Base-by-base conservation (phyloP, 2,888 invertebrate species). In the Podotricha telesiphe region DNA sequence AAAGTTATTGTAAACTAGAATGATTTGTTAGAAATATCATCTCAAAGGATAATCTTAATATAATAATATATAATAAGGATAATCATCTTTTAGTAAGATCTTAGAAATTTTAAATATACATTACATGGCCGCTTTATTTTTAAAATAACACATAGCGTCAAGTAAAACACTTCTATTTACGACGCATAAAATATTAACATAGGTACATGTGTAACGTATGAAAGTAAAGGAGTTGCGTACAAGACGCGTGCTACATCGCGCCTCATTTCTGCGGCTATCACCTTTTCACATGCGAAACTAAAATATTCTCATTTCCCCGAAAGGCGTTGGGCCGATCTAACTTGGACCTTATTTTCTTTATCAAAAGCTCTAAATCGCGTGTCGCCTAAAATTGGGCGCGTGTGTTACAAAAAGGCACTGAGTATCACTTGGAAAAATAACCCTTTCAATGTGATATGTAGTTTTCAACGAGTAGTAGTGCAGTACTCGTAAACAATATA, bases 241-340 rank as follows among this genome's bases (percentile, higher is more conserved):
- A 59, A 59, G 45, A 59, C 42, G 42, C 45, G 59, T 59, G 17
- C 59, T 59, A 59, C 76, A 77, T 78, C 80, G 79, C 78, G 74
- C 75, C 78, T 79, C 80, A 80, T 81, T 81, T 80, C 80, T 78
- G 74, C 80, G 78, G 78, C 81, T 81, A 80, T 78, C 80, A 79
- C 78, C 81, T 81, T 80, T 78, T 75, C 73, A 80, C 82, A 82
- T 80, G 82, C 79, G 74, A 82, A 83, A 84, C 80, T 80, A 80
- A 79, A 79, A 84, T 83, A 85, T 86, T 86, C 82, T 83, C 80
- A 83, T 83, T 71, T 70, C 64, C 55, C 45, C 67, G 40, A 67
- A 61, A 22, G 48, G 5, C 11, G 0, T 11, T 11, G 19, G 11
- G 3, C 0, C 63, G 53, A 20, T n/a, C 19, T 1, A 71, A 68